Base-by-base conservation (phyloP, 2,888 invertebrate species). In the Melikaiella ostensackeni region DNA sequence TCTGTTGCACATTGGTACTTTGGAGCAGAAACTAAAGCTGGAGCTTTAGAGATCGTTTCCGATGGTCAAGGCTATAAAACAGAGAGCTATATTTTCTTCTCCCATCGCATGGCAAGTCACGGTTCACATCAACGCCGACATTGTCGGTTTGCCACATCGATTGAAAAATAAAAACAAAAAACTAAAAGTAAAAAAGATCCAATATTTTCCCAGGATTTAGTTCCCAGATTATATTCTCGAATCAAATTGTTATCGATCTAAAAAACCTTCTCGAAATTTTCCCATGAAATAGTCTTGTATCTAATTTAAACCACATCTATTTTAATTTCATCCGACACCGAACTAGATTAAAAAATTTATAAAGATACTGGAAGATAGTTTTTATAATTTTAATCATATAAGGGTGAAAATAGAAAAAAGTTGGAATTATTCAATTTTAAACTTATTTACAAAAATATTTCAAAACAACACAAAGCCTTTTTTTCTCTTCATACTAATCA, bases 111-210 rank as follows among this genome's bases (percentile, higher is more conserved):
- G n/a, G n/a, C 46, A 33, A 70, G 50, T 55, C 70, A 70, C 50
- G 70, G 70, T 70, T 70, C 70, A 46, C 50, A 70, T 70, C 70
- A 50, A 70, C 46, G 70, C 50, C 50, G 13, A 70, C 70, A 46
- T 50, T 70, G 70, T 55, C 30, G 50, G 9, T n/a, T 70, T 13
- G 70, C 70, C 70, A 70, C 70, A 55, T 50, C 70, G n/a, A 33
- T 70, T 30, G 9, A n/a, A 55, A 27, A 70, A 50, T 50, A 33
- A 30, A 50, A 70, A 33, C n/a, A 50, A 46, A 70, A 46, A 50
- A n/a, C 16, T 30, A 33, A 30, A 50, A 50, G 27, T 9, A n/a
- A 35, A 21, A 9, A 63, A 13, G 2, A 33, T n/a, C 1, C 7
- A 1, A 30, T 11, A 21, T 42, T 24, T 64, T 42, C 42, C 38